Base-by-base conservation (phyloP, 2,797 vertebrate genomes). In the Philypnodon macrostomus region DNA sequence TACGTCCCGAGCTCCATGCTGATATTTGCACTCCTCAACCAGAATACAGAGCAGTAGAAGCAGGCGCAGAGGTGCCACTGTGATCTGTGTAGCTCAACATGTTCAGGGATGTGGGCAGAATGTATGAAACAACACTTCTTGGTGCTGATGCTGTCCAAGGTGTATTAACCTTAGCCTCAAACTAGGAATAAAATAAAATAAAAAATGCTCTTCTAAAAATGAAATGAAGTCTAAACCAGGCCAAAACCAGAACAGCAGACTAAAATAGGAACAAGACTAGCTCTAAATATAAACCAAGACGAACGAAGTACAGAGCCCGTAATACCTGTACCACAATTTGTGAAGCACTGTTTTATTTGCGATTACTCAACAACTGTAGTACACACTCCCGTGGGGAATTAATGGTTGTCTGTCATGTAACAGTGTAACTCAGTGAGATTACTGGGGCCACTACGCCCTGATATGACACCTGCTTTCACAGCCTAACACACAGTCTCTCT, bases 401-500 rank as follows among this genome's bases (percentile, higher is more conserved):
- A 79, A 75, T 73, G 73, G 73, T 76, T 75, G 73, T 53, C 64
- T 73, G 76, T 81, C 78, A 76, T 63, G 65, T n/a, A n/a, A n/a
- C n/a, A n/a, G n/a, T n/a, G n/a, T n/a, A n/a, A n/a, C 65, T 53
- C 52, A 21, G 53, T 47, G 60, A 59, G 72, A 84, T 83, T 79
- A 83, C 69, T 62, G 63, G 68, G 60, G 69, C 67, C 63, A 56
- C 58, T 56, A 67, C 14, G 42, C 65, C 76, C 69, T 44, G 45
- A 54, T 63, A 61, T 53, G 70, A 75, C 81, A 77, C 67, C 67
- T 75, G 69, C 73, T 65, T 78, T 73, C 66, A 63, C 64, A 77
- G 34, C 46, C 63, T 58, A 40, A 62, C 70, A 63, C 59, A 11
- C 31, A 36, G 58, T 56, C 66, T 50, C 42, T 41, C 51, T 15